Conservation (phyloP, 2,113 vertebrate species). For the Pluvialis apricaria region DNA sequence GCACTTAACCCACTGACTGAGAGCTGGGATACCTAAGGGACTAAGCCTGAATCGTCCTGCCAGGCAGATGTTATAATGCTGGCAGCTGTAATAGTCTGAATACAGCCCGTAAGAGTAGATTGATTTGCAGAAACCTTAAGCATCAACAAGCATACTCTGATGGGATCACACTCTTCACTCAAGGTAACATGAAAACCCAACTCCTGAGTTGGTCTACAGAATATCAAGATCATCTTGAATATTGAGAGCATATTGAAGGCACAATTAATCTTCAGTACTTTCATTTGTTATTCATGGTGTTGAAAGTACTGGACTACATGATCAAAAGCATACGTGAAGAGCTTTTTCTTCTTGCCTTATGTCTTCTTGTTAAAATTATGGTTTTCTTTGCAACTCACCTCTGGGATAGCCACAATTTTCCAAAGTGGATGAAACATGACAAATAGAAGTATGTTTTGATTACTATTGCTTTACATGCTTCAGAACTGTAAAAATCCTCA, state of each 20-base stretch:
- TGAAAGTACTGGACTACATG: neutral
- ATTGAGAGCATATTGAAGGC: neutral
- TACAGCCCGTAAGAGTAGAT: neutral
- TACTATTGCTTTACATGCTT: neutral
- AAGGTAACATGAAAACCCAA: neutral
- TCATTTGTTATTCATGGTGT: neutral
- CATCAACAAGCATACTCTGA: neutral
- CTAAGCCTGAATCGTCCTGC: neutral
- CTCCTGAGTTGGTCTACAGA: neutral
- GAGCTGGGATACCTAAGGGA: neutral
- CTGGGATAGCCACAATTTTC: neutral
- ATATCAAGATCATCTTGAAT: neutral
- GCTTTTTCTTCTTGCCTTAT: neutral
- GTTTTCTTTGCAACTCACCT: neutral
- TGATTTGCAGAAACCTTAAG: neutral
- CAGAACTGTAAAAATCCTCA: neutral
- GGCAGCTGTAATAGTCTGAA: neutral
- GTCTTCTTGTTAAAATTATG: neutral
- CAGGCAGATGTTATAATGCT: neutral
- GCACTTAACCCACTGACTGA: neutral
- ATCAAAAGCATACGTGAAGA: neutral
- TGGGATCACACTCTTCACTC: neutral
- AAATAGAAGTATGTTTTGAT: neutral
- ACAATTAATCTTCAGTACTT: neutral
- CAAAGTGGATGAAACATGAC: neutral